These are phyloP conservation scores for Troides aeacus DNA, from an alignment of 2,888 invertebrate genomes.

Conservation along the genomic window DNA sequence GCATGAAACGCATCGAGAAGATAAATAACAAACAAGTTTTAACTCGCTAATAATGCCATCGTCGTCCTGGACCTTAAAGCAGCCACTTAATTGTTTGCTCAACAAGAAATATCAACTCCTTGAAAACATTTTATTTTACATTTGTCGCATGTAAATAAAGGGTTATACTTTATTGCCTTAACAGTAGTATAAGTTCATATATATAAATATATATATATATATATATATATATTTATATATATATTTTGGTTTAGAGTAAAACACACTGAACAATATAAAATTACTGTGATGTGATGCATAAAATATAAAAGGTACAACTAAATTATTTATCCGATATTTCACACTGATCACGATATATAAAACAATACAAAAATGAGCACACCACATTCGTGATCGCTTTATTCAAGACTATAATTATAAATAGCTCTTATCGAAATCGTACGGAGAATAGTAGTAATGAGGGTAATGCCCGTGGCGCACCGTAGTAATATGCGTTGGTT, in stretches of 20 bases:
- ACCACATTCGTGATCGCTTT: conserved; percentile 27
- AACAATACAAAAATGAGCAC: conserved; percentile 29
- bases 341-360: background rate
- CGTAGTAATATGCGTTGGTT: conserved; percentile 1
- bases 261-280: too few species aligned
- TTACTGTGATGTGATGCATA: too few species aligned
- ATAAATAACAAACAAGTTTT: background rate
- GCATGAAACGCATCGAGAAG: background rate
- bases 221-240: too few species aligned
- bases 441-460: conserved; percentile 8
- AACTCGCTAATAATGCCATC: background rate
- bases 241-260: too few species aligned
- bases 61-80: background rate
- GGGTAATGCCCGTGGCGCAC: conserved; percentile 10
- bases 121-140: background rate
- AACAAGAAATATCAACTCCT: background rate
- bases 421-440: conserved; percentile 22
- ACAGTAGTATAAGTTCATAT: too few species aligned
- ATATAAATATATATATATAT: too few species aligned
- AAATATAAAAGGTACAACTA: background rate
- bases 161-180: too few species aligned
- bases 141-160: too few species aligned
- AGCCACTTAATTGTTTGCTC: background rate
- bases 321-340: background rate
- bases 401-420: conserved; percentile 16